Percentiles rank a stretch among this genome's conserved stretches.
These are phyloP conservation scores for Vultur gryphus DNA, from an alignment of 2,797 vertebrate species.

Conservation along the genomic window DNA sequence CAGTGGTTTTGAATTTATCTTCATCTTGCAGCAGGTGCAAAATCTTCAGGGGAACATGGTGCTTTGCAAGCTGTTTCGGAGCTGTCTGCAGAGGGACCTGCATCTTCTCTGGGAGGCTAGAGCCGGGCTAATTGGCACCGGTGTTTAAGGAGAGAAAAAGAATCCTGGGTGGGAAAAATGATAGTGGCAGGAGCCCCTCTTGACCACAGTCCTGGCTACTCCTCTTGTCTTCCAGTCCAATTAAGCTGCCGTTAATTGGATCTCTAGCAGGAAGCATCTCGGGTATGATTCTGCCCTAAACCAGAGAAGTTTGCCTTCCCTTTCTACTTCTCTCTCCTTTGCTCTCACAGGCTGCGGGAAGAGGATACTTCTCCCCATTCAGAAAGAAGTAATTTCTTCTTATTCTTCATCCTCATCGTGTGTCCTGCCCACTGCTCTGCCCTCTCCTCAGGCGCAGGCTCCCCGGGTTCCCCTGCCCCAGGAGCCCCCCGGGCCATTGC, in stretches of 20 bases:
- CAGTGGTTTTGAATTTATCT: conserved; percentile 32
- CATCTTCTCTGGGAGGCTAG: not conserved
- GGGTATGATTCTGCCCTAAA: not conserved
- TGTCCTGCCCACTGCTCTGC: not conserved
- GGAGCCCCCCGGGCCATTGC: accelerated
- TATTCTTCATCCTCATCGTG: accelerated
- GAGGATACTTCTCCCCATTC: not conserved
- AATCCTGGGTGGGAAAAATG: not conserved
- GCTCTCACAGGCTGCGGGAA: not conserved
- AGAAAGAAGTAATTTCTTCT: not conserved
- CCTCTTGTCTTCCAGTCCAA: not conserved
- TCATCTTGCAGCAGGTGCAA: conserved; percentile 10
- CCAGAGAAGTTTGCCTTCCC: not conserved
- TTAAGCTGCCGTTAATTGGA: not conserved
- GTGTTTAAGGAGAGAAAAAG: not conserved
- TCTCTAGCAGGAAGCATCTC: not conserved
- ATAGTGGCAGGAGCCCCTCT: not conserved
- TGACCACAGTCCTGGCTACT: not conserved
- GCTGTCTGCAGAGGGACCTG: not conserved
- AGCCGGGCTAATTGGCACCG: not conserved
- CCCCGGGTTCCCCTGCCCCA: accelerated
- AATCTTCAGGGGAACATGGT: not conserved
- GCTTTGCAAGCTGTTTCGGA: not conserved
- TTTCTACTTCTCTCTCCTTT: not conserved
- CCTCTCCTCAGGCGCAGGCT: accelerated